A percentile compares a stretch with the other conserved stretches of the same genome.
These are phyloP conservation scores for Ibycter americanus DNA, from an alignment of 2,797 vertebrate genomes.

Conservation along the genomic window DNA sequence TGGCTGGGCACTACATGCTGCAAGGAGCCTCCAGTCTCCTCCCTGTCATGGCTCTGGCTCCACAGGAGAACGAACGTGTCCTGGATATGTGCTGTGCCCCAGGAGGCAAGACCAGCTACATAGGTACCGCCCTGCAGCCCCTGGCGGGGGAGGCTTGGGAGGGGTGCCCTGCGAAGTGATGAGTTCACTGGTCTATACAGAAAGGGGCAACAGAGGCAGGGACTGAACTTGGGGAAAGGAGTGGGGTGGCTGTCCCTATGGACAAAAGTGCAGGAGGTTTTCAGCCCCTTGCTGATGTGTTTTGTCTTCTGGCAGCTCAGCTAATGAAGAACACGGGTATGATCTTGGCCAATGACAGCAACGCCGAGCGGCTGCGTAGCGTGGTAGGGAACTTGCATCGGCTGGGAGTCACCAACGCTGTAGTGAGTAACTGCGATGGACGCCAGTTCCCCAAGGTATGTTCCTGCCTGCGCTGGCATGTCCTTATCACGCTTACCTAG, in stretches of 20 bases:
- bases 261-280: fast-evolving
- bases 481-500: background rate
- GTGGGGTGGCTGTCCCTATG: background rate
- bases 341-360: constrained; percentile 93
- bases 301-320: constrained; percentile 81
- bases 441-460: constrained; percentile 93
- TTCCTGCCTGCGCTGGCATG: background rate
- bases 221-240: background rate
- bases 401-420: constrained; percentile 90
- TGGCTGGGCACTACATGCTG: constrained; percentile 97
- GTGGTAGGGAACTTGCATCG: constrained; percentile 97
- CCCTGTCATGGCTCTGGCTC: constrained; percentile 94
- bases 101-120: constrained; percentile 96
- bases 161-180: background rate
- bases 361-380: constrained; percentile 86
- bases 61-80: constrained; percentile 92
- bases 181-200: background rate
- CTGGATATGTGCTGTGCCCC: constrained; percentile 97
- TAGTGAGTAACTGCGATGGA: constrained; percentile 93
- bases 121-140: constrained; percentile 78
- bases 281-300: background rate
- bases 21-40: constrained; percentile 96
- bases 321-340: constrained; percentile 97
- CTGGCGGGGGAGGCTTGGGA: background rate
- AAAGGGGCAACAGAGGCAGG: background rate